Conservation (phyloP, 2,113 vertebrate species). For the Pogonocichla stellata region DNA sequence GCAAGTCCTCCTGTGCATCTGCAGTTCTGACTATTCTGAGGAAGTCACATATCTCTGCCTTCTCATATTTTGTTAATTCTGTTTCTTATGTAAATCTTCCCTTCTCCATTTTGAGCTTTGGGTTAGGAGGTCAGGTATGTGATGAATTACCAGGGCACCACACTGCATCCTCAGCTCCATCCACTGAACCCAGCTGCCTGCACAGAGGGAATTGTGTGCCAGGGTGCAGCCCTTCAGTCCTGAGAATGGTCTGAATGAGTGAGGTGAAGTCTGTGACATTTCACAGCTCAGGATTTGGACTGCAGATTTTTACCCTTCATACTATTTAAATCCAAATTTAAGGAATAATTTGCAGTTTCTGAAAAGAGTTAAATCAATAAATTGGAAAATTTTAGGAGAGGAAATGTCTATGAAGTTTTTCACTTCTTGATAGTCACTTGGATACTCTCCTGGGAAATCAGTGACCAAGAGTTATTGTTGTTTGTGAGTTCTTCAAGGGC, state of each 20-base stretch:
- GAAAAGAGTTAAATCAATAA: background rate
- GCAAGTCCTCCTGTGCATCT: background rate
- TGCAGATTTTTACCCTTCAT: background rate
- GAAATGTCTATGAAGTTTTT: background rate
- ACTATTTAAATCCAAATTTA: background rate
- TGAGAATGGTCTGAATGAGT: background rate
- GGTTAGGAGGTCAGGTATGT: accelerated
- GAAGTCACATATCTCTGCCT: background rate
- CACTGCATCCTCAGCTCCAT: background rate
- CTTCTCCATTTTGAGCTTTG: background rate
- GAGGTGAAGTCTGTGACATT: background rate
- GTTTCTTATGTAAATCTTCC: background rate
- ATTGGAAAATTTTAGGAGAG: background rate
- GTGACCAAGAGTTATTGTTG: background rate
- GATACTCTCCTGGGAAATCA: background rate
- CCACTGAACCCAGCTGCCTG: background rate
- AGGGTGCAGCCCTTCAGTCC: background rate
- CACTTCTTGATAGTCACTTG: background rate
- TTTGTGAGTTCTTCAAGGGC: background rate
- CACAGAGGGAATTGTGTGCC: background rate
- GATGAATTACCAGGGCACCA: background rate
- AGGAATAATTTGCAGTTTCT: background rate
- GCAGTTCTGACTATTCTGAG: background rate
- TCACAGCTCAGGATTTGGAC: background rate
- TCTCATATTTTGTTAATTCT: background rate